Percentiles rank a stretch among this genome's conserved stretches.
phyloP scores from a whole-genome alignment of 2,888 invertebrate genomes.

The Drosophila crucigera region DNA sequence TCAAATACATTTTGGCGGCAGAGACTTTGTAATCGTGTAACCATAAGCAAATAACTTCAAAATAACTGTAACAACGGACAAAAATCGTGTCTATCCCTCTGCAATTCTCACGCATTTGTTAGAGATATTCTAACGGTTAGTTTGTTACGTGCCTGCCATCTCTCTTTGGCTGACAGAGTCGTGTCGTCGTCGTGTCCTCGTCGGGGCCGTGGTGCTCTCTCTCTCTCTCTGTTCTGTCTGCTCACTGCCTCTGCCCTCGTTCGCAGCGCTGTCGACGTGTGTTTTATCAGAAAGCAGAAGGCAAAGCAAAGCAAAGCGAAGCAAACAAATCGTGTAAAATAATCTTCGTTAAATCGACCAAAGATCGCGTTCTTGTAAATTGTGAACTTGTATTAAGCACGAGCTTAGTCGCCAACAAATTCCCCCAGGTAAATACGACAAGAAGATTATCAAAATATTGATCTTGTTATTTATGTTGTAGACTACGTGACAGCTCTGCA shows the following conservation, averaged over 20 bases:
- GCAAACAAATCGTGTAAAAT: conserved; percentile 1
- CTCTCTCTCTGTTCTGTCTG: background rate
- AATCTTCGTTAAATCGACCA: conserved; percentile 7
- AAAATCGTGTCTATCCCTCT: conserved; percentile 4
- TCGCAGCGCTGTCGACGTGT: conserved; percentile 27
- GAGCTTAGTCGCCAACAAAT: conserved; percentile 23
- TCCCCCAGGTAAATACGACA: conserved; percentile 55
- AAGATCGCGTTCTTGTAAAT: conserved; percentile 11
- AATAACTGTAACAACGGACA: conserved; percentile 28
- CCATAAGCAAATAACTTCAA: conserved; percentile 48
- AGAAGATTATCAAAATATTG: conserved; percentile 42
- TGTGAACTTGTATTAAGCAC: conserved; percentile 44
- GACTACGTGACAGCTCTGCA: conserved; percentile 41
- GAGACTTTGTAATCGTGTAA: conserved; percentile 40
- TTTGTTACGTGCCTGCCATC: conserved; percentile 14
- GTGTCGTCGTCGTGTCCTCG: conserved; percentile 28
- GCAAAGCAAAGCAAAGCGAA: conserved; percentile 2
- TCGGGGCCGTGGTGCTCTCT: conserved; percentile 33
- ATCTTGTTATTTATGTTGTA: conserved; percentile 28
- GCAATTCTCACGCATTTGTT: conserved; percentile 11
- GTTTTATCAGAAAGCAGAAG: conserved; percentile 24
- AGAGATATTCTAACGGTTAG: conserved; percentile 13
- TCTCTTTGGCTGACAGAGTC: background rate
- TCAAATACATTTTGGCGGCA: conserved; percentile 18
- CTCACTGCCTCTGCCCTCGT: background rate